Conservation (phyloP, 2,113 vertebrate genomes). For the Hucho hucho region DNA sequence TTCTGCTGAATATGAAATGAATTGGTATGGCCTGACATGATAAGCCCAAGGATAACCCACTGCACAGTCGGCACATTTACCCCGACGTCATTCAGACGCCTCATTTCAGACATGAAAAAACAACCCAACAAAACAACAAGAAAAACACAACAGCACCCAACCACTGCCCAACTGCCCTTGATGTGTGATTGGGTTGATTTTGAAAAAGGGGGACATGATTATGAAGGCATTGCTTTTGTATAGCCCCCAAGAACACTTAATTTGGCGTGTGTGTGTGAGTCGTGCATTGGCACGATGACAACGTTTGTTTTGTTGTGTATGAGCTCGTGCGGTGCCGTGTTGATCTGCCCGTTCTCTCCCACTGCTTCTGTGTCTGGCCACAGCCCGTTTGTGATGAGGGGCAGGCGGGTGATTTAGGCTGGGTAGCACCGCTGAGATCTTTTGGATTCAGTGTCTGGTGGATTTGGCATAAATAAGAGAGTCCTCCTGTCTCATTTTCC, state of each 20-base stretch:
- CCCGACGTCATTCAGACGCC: constrained; percentile 29
- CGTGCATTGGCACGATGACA: constrained; percentile 20
- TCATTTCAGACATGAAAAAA: constrained; percentile 46
- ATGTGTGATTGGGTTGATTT: constrained; percentile 18
- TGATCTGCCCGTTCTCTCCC: constrained; percentile 15
- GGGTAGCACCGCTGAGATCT: constrained; percentile 29
- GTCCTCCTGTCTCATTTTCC: constrained; percentile 45
- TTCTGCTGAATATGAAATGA: constrained; percentile 78
- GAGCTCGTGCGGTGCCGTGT: constrained; percentile 29
- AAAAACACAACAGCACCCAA: constrained; percentile 17
- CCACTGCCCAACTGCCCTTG: constrained; percentile 27
- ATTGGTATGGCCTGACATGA: constrained; percentile 75
- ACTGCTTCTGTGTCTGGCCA: constrained; percentile 3
- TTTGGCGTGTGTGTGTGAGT: constrained; percentile 3
- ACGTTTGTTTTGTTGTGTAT: constrained; percentile 34
- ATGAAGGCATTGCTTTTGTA: background rate
- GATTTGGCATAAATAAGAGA: constrained; percentile 50
- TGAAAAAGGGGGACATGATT: constrained; percentile 9
- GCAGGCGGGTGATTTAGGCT: constrained; percentile 37
- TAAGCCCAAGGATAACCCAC: constrained; percentile 72
- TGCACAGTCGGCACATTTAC: constrained; percentile 50
- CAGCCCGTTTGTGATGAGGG: constrained; percentile 33
- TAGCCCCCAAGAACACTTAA: background rate
- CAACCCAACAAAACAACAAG: constrained; percentile 42
- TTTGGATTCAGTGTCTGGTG: constrained; percentile 44